Evolutionary conservation across 2,113 vertebrate genomes (phyloP).

Genomic region (Tenrec ecaudatus): DNA sequence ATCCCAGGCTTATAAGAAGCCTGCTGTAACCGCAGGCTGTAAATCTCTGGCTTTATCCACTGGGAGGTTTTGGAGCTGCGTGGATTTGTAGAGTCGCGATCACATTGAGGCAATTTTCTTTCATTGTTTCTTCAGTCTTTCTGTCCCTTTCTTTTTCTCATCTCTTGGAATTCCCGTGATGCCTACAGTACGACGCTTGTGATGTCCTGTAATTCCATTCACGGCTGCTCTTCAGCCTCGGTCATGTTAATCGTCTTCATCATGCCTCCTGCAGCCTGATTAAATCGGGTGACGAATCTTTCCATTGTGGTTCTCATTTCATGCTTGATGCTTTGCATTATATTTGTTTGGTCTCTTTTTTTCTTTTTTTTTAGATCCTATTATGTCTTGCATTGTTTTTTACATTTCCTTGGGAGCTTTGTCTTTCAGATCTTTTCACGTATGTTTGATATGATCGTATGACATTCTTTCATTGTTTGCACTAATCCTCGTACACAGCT

Average conservation of each 20-base stretch:
- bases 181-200: background rate
- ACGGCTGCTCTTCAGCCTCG: background rate
- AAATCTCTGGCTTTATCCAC: background rate
- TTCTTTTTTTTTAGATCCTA: background rate
- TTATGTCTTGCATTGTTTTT: background rate
- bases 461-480: background rate
- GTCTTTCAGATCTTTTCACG: background rate
- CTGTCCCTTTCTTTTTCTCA: background rate
- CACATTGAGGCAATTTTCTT: background rate
- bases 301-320: background rate
- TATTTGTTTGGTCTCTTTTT: background rate
- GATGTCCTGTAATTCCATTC: background rate
- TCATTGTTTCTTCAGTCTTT: background rate
- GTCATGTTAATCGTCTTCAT: background rate
- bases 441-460: background rate
- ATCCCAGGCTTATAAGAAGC: no score
- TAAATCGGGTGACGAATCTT: background rate
- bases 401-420: background rate
- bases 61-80: background rate
- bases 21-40: background rate
- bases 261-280: background rate
- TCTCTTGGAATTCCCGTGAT: background rate
- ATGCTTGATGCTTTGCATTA: background rate
- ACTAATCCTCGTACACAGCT: background rate
- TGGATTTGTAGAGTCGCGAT: background rate